Evolutionary conservation across 37 sponge, comb jelly and placozoan species (phyloP).

Genomic region (Tethya wilhelma): DNA sequence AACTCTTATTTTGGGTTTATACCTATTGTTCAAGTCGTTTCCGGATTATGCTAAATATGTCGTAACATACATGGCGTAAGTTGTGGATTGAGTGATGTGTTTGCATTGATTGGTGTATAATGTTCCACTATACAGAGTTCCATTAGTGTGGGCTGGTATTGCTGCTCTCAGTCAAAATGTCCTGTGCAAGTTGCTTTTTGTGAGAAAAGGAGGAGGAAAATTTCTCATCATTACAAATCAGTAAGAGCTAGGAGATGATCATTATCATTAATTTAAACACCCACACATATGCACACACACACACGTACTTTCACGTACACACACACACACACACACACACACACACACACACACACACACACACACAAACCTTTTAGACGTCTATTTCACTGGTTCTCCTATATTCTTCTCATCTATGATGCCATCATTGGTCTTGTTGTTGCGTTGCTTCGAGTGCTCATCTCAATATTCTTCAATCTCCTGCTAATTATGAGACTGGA

Average conservation of each 20-base stretch:
- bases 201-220: not conserved
- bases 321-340: too few relatives aligned
- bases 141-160: not conserved
- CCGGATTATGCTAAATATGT: too few relatives aligned
- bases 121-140: not conserved
- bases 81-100: too few relatives aligned
- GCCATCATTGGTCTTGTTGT: conserved; percentile 18
- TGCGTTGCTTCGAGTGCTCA: not conserved
- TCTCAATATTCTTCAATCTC: not conserved
- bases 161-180: not conserved
- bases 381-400: conserved; percentile 24
- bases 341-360: too few relatives aligned
- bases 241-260: not conserved
- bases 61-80: too few relatives aligned
- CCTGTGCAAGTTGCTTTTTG: not conserved
- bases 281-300: too few relatives aligned
- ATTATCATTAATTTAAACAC: not conserved
- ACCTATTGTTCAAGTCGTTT: too few relatives aligned
- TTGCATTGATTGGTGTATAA: too few relatives aligned
- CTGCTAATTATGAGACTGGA: conserved; percentile 23
- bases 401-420: conserved; percentile 30
- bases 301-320: too few relatives aligned
- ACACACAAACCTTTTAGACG: conserved; percentile 20
- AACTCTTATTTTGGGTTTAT: too few relatives aligned
- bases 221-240: not conserved